Base-by-base conservation (phyloP, 2,113 vertebrate genomes). In the Nannospalax galili region DNA sequence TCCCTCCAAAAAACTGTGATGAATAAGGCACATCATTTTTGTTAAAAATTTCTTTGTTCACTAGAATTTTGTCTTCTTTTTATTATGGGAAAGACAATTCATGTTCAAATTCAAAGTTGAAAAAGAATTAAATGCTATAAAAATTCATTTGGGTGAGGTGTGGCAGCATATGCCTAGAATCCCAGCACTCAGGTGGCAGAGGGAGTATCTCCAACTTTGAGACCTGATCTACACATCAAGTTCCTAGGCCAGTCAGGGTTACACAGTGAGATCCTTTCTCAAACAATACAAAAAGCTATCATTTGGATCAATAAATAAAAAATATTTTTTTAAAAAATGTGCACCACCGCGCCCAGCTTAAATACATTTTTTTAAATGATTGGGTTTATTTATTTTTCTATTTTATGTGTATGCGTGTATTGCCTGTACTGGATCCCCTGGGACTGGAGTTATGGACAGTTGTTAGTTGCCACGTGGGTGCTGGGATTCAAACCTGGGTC, bases 91-190 rank as follows among this genome's bases (percentile, higher is more conserved):
- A 65, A 95, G 93, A 90, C 1, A 91, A 74, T 93, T 86, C 62
- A 91, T 45, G 20, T 78, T 87, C 62, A 65, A 62, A 94, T 84
- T 75, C 62, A 70, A 75, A 79, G 16, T 65, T 69, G 28, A 84
- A 60, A 73, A 87, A 75, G 24, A 52, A 92, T 56, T 89, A 87
- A 84, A 92, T 32, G 92, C 35, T 81, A 48, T 48, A 94, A 95
- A 87, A 22, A 88, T n/a, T 89, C 15, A 91, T 84, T 85, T 48
- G 30, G 28, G 56, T 67, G 15, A 9, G 15, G 45, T n/a, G n/a
- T n/a, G 14, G 65, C 35, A 12, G 42, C 62, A 70, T 12, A 85
- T 15, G 42, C 35, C n/a, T 19, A 40, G 37, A 40, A 82, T 82
- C 58, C n/a, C 35, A 58, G 24, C 48, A 72, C 48, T 72, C 14